Evolutionary conservation across 2,797 vertebrate species (phyloP).

Genomic region (Naso thynnoides): DNA sequence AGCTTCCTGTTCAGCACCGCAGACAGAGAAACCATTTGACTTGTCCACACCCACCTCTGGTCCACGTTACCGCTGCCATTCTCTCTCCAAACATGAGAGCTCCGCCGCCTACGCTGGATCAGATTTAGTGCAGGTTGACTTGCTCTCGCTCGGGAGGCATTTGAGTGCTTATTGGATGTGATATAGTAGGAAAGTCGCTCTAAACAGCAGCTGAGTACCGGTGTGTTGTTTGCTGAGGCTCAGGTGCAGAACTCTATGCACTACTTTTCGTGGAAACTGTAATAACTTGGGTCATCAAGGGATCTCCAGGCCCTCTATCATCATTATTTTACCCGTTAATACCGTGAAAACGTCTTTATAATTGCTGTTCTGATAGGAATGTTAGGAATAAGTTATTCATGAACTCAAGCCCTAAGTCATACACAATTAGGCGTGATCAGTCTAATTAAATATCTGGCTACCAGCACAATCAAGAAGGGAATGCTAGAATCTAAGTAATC

Average conservation of each 20-base stretch:
- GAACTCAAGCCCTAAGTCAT: slow-evolving; percentile 58
- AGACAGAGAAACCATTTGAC: slow-evolving; percentile 65
- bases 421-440: slow-evolving; percentile 72
- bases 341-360: slow-evolving; percentile 25
- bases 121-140: slow-evolving; percentile 60
- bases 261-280: slow-evolving; percentile 27
- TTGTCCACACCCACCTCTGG: slow-evolving; percentile 70
- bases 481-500: slow-evolving; percentile 65
- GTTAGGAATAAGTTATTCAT: slow-evolving; percentile 72
- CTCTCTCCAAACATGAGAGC: slow-evolving; percentile 41
- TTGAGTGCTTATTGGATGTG: slow-evolving; percentile 57
- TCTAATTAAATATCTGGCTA: slow-evolving; percentile 69
- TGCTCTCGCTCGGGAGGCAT: slow-evolving; percentile 42
- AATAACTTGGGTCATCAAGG: slow-evolving; percentile 47
- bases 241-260: slow-evolving; percentile 54
- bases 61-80: slow-evolving; percentile 52
- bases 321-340: slow-evolving; percentile 26
- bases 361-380: slow-evolving; percentile 53
- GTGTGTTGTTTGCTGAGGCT: slow-evolving; percentile 61
- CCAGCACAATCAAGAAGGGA: slow-evolving; percentile 52
- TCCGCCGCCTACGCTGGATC: slow-evolving; percentile 63
- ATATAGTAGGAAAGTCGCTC: slow-evolving; percentile 43
- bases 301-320: slow-evolving; percentile 15
- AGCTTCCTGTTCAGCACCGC: slow-evolving; percentile 72
- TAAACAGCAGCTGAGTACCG: slow-evolving; percentile 48